Evolutionary conservation across 2,797 vertebrate genomes (phyloP).

Genomic region (Arctocebus calabarensis): DNA sequence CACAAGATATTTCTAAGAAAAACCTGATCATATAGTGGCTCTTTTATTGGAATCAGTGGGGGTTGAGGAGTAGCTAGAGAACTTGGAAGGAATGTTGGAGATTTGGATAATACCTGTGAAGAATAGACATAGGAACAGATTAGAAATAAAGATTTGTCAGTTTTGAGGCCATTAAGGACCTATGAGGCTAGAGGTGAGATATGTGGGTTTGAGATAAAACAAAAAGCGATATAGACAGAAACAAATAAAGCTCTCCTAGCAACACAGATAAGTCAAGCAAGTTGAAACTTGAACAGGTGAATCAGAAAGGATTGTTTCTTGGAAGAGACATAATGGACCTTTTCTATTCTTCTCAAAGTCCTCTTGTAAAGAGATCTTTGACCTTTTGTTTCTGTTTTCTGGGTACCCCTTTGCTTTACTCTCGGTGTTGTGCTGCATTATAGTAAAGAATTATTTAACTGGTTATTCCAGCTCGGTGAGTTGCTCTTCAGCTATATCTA

Average conservation of each 20-base stretch:
- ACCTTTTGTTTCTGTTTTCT: slow-evolving; percentile 29
- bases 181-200: neutral
- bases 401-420: neutral
- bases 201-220: neutral
- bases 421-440: neutral
- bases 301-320: too few relatives aligned
- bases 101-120: neutral
- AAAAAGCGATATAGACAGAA: too few relatives aligned
- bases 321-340: too few relatives aligned
- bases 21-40: neutral
- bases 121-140: neutral
- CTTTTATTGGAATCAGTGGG: neutral
- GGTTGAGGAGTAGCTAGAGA: neutral
- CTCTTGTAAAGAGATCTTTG: neutral
- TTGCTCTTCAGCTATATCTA: neutral
- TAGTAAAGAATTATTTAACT: slow-evolving; percentile 20
- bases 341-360: neutral
- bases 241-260: too few relatives aligned
- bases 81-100: slow-evolving; percentile 8
- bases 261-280: too few relatives aligned
- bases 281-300: too few relatives aligned
- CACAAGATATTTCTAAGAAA: slow-evolving; percentile 26
- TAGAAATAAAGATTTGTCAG: neutral
- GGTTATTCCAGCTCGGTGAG: neutral
- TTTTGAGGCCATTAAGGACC: neutral